phyloP scores from a whole-genome alignment of 1,140 invertebrate genomes.

The Drosophila funebris region DNA sequence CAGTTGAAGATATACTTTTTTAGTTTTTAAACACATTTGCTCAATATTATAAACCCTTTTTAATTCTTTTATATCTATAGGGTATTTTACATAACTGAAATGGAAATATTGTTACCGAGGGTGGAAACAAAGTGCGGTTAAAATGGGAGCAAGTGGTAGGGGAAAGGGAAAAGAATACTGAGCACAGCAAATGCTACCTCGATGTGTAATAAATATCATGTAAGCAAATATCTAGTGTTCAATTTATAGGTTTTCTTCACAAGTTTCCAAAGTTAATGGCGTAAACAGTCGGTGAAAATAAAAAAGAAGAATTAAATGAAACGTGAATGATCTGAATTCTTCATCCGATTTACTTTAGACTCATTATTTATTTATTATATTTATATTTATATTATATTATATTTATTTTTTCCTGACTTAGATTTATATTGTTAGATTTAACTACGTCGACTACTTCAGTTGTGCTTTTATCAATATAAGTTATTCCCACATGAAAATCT shows the following conservation, averaged over 20 bases:
- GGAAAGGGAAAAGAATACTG: constrained; percentile 17
- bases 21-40: neutral
- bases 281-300: neutral
- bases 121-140: constrained; percentile 17
- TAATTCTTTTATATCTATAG: neutral
- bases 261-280: constrained; percentile 19
- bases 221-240: constrained; percentile 35
- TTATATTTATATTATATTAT: too few relatives aligned
- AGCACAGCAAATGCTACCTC: constrained; percentile 28
- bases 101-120: constrained; percentile 26
- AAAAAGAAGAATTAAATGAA: neutral
- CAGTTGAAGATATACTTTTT: too few relatives aligned
- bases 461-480: too few relatives aligned
- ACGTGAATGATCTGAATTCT: too few relatives aligned
- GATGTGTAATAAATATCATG: constrained; percentile 40
- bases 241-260: constrained; percentile 25
- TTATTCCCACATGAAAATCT: neutral
- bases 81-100: constrained; percentile 27
- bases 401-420: too few relatives aligned
- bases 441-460: too few relatives aligned
- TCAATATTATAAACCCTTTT: neutral
- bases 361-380: too few relatives aligned
- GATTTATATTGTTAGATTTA: too few relatives aligned
- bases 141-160: constrained; percentile 1
- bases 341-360: too few relatives aligned